These are phyloP conservation scores for Peucedramus taeniatus DNA, from an alignment of 2,113 vertebrate genomes.

Conservation along the genomic window DNA sequence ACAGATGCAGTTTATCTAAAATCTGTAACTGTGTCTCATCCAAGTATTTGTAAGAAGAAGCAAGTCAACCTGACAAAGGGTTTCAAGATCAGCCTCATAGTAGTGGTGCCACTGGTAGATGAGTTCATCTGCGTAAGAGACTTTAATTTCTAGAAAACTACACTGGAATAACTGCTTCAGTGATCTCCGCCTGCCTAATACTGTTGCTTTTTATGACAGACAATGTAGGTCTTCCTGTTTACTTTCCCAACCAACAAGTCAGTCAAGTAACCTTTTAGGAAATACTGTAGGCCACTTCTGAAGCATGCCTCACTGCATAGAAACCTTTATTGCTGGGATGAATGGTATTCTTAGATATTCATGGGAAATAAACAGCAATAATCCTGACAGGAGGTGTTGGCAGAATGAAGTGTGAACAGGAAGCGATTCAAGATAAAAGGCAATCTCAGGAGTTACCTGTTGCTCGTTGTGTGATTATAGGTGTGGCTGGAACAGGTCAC, in stretches of 20 bases:
- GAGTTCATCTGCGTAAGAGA: neutral
- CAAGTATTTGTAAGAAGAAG: neutral
- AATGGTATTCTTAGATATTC: constrained; percentile 63
- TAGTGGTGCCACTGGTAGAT: neutral
- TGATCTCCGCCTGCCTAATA: neutral
- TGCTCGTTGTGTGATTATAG: neutral
- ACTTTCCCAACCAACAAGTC: constrained; percentile 16
- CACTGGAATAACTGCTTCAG: neutral
- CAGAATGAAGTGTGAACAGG: constrained; percentile 52
- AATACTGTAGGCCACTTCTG: constrained; percentile 53
- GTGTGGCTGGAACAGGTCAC: constrained; percentile 57
- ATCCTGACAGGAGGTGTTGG: constrained; percentile 45
- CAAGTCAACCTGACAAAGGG: neutral
- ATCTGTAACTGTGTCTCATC: neutral
- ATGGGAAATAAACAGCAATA: constrained; percentile 58
- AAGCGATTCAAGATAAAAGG: constrained; percentile 61
- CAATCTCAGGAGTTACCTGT: constrained; percentile 53
- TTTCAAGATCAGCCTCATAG: neutral
- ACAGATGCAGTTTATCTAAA: neutral
- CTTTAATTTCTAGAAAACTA: constrained; percentile 5
- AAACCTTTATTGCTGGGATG: constrained; percentile 35
- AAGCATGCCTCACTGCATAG: neutral
- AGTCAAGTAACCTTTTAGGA: constrained; percentile 53
- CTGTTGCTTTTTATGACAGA: constrained; percentile 44
- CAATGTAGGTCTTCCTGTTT: constrained; percentile 40